Percentiles rank a stretch among this genome's conserved stretches.
These are phyloP conservation scores for Drosophila kanekoi DNA, from an alignment of 2,888 invertebrate genomes.

Conservation along the genomic window DNA sequence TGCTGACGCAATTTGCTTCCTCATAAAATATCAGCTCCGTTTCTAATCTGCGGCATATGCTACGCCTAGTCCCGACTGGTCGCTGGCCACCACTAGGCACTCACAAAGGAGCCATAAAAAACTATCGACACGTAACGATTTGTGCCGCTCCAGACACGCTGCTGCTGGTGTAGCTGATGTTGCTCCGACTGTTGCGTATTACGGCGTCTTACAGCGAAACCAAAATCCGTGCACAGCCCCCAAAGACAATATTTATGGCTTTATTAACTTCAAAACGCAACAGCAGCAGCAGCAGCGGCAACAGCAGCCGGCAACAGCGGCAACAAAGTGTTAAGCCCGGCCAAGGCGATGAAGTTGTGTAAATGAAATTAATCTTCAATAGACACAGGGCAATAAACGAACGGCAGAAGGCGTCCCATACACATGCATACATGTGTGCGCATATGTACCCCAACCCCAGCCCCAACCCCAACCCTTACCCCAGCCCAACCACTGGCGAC, in stretches of 20 bases:
- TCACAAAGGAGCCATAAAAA: slow-evolving; percentile 71
- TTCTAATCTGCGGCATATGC: slow-evolving; percentile 76
- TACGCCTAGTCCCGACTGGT: slow-evolving; percentile 33
- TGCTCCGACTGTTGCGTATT: slow-evolving; percentile 66
- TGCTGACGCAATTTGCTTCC: slow-evolving; percentile 63
- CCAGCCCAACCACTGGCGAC: slow-evolving; percentile 29
- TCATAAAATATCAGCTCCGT: slow-evolving; percentile 60
- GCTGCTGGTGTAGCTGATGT: slow-evolving; percentile 27
- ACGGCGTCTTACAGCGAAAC: slow-evolving; percentile 62
- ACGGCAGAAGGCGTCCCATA: slow-evolving; percentile 53
- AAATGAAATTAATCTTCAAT: slow-evolving; percentile 81
- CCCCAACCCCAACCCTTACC: not conserved
- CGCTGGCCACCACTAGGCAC: slow-evolving; percentile 41
- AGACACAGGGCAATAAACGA: slow-evolving; percentile 80
- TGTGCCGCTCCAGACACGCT: slow-evolving; percentile 62
- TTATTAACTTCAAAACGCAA: slow-evolving; percentile 78
- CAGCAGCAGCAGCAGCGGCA: slow-evolving; percentile 44
- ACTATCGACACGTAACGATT: slow-evolving; percentile 74
- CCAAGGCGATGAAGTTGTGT: slow-evolving; percentile 78
- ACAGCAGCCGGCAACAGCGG: slow-evolving; percentile 36
- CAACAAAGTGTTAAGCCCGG: slow-evolving; percentile 68
- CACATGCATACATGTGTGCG: slow-evolving; percentile 4
- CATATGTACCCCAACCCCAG: slow-evolving; percentile 1
- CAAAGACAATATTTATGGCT: slow-evolving; percentile 76
- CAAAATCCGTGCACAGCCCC: slow-evolving; percentile 71